Conservation (phyloP, 2,797 vertebrate species). For the Sphenodon punctatus region DNA sequence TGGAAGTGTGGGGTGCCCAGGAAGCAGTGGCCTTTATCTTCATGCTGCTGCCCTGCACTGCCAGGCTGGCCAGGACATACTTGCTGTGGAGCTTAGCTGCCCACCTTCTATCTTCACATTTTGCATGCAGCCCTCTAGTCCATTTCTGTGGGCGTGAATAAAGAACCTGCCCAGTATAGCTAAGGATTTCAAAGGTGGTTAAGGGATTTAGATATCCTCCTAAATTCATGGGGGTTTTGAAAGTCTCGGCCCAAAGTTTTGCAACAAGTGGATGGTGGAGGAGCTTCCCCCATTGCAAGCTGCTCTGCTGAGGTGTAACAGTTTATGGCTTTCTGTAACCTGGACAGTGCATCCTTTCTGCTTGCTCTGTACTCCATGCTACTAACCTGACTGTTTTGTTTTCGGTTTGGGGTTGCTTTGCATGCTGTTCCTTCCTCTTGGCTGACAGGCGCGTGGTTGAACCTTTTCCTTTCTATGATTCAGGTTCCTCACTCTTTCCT, state of each 20-base stretch:
- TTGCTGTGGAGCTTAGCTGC: neutral
- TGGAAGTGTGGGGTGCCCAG: neutral
- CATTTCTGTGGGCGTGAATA: neutral
- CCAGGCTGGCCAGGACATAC: neutral
- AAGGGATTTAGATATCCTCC: constrained; percentile 25
- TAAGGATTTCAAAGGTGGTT: neutral
- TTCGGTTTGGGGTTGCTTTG: constrained; percentile 76
- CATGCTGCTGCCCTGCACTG: neutral
- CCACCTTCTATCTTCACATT: neutral
- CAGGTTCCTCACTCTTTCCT: constrained; percentile 90
- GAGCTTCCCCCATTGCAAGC: constrained; percentile 51
- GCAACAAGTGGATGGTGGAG: neutral
- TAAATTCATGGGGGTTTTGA: too few species aligned
- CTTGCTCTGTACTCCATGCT: constrained; percentile 77
- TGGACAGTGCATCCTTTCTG: constrained; percentile 53
- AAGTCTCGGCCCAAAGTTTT: constrained; percentile 36
- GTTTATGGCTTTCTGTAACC: constrained; percentile 63
- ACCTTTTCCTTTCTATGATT: constrained; percentile 84
- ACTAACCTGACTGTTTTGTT: constrained; percentile 80
- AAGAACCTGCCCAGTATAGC: neutral
- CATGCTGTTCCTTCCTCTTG: constrained; percentile 78
- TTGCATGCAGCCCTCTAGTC: neutral
- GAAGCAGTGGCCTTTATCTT: neutral
- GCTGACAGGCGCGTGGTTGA: constrained; percentile 81
- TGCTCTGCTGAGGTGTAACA: constrained; percentile 46